Evolutionary conservation across 2,113 vertebrate genomes (phyloP), one percentile per base, ranked within the genome.

Genomic region (Tilapia sparmanii): DNA sequence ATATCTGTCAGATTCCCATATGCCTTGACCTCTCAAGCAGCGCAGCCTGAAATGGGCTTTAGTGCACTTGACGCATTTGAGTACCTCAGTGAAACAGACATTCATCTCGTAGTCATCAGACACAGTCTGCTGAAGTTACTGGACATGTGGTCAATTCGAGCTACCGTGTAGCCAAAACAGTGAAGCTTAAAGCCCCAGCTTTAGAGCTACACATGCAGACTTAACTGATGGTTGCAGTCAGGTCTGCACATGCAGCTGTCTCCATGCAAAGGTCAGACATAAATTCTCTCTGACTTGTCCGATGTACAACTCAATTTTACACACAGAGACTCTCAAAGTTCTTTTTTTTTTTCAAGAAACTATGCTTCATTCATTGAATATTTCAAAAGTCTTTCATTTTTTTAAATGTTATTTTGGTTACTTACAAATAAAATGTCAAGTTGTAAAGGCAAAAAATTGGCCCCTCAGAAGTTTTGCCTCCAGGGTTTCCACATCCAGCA

Each of bases 1-100:
- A 90, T 87, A 90, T 95, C 93, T 93, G 94, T 94, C 93, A 94
- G 78, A 91, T 89, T 91, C 82, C 50, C 87, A 86, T 86, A 86
- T 66, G 87, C 89, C 89, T 89, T 91, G 88, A 93, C 93, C 94
- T 95, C 93, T 94, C 85, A 87, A 91, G 89, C 91, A 91, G 82
- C 10, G 82, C 76, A n/a, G 87, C 86, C 89, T 11, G 86, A 85
- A 91, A 89, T 82, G 83, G 82, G 82, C 86, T 94, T 83, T 87
- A 86, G 76, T 82, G 85, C 84, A 86, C 87, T 87, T 87, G 91
- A 91, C 50, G 79, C 80, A 78, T 93, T 88, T 79, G 83, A 90
- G 83, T 89, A 83, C 71, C 47, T 88, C 88, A n/a, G 83, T 80
- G 91, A 92, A 93, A 94, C 85, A 87, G 90, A 91, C 88, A 85